A percentile compares a stretch with the other conserved stretches of the same genome.
These are phyloP conservation scores for Dolichomitus sp. DNA, from an alignment of 2,888 invertebrate species.

Conservation along the genomic window DNA sequence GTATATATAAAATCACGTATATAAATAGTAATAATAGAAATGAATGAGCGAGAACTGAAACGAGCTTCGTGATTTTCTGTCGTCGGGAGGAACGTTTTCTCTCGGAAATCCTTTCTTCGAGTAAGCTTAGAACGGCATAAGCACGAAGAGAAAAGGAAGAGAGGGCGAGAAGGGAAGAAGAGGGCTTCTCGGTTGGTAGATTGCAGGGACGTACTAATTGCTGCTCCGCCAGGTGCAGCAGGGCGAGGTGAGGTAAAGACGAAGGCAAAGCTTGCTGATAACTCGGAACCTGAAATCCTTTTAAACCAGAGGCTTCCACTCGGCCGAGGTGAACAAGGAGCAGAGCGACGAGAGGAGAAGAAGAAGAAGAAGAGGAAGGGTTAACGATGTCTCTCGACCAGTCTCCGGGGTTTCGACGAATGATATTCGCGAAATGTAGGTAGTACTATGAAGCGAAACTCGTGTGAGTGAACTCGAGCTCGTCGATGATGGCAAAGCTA, in stretches of 20 bases:
- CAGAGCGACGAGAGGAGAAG: neutral
- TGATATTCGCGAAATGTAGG: conserved; percentile 66
- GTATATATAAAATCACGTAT: too few relatives aligned
- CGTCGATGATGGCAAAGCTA: conserved; percentile 10
- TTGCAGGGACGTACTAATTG: conserved; percentile 65
- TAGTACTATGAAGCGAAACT: conserved; percentile 45
- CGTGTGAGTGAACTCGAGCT: conserved; percentile 14
- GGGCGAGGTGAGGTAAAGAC: conserved; percentile 18
- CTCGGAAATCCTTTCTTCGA: conserved; percentile 58
- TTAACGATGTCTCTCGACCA: conserved; percentile 67
- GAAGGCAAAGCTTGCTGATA: conserved; percentile 55
- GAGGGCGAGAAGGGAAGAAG: conserved; percentile 20
- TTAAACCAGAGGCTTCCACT: conserved; percentile 60
- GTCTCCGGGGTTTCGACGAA: conserved; percentile 58
- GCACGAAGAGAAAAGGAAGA: conserved; percentile 24
- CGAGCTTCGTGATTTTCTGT: conserved; percentile 49
- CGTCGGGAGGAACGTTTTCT: conserved; percentile 6
- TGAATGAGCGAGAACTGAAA: conserved; percentile 38
- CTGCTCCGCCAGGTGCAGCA: conserved; percentile 60
- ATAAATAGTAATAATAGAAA: conserved; percentile 17
- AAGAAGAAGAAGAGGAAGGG: conserved; percentile 20
- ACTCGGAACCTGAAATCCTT: conserved; percentile 65
- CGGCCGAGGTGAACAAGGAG: conserved; percentile 46
- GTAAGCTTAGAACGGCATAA: conserved; percentile 39
- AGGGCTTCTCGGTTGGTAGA: conserved; percentile 61